Evolutionary conservation across 2,113 vertebrate genomes (phyloP), one percentile per base, ranked within the genome.

Genomic region (Rhadina sibilatrix): DNA sequence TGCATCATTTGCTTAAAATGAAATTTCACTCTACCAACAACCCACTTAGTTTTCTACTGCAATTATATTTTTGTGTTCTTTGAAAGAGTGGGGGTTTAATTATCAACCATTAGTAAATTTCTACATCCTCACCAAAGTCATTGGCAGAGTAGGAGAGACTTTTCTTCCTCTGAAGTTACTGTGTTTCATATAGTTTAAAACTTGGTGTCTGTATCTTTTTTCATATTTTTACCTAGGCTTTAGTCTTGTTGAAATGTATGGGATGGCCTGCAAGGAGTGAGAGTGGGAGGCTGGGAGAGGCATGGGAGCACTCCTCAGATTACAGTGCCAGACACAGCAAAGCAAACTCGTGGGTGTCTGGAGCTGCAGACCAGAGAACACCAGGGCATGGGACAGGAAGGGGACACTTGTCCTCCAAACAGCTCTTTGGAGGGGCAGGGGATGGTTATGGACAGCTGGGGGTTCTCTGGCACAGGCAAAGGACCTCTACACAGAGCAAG

Each of bases 371-470:
- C 37, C 18, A 12, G 35, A 63, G 60, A 57, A 8, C 40, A 70
- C 20, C 37, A n/a, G 37, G 22, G 15, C 28, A 22, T 5, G 10
- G 31, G 37, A 49, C 38, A 28, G 53, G 33, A 81, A 64, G 8
- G 35, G 42, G 53, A 38, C 23, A 9, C 35, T 28, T 24, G 12
- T 12, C 70, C 50, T 60, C 10, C 75, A 38, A 79, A 53, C 15
- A 74, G 28, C 12, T 42, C 16, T 61, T 69, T 53, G 66, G 50
- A 21, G 11, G 15, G 15, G 53, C 40, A n/a, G 18, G 9, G 10
- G 1, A 9, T 2, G 4, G 33, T 52, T 27, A 10, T 33, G n/a
- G 14, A 15, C 0, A 2, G 28, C 25, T 44, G 40, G 10, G 8
- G 1, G 4, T 15, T 44, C 69, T 70, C 37, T 35, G 42, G 27